Base-by-base conservation (phyloP, 2,888 invertebrate species). In the Beris morrisii region DNA sequence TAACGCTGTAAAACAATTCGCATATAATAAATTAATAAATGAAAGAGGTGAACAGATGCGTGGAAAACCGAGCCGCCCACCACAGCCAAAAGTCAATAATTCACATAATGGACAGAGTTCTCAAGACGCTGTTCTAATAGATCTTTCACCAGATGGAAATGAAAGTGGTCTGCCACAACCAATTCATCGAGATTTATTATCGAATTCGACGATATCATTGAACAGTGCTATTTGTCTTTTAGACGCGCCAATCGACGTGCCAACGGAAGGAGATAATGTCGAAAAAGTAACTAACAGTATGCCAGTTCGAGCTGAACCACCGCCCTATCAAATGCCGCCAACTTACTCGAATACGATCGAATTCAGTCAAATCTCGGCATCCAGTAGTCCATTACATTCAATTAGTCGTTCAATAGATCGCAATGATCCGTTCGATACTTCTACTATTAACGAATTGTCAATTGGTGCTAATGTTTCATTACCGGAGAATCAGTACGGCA, bases 1-100 rank as follows among this genome's bases (percentile, higher is more conserved):
- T 7, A 76, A 75, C 15, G 75, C 78, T n/a, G 82, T 79, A 76
- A 88, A 90, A 73, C 92, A 93, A 75, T 93, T 92, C 75, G 87
- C 89, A 74, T 94, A 95, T 76, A 89, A 88, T 72, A 93, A 93
- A 76, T 83, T 95, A 30, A 85, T 87, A 66, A 93, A 94, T 75
- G 93, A 94, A 71, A 73, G 73, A 22, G 69, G 73, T 58, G 74
- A 52, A 66, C 77, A 67, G 65, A 50, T 0, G 67, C 74, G 74
- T 68, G 71, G 72, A 52, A 82, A 80, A 74, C 79, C 84, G 57
- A 67, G 76, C 70, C 68, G 84, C 72, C 80, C 84, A 72, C 79
- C 83, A 55, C 79, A 81, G 71, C 81, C 83, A 15, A 68, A 72
- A 65, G 50, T 69, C 9, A 48, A 43, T 48, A 69, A 69, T 38